Conservation (phyloP, 2,888 invertebrate species). For the Epirrhoe alternata region DNA sequence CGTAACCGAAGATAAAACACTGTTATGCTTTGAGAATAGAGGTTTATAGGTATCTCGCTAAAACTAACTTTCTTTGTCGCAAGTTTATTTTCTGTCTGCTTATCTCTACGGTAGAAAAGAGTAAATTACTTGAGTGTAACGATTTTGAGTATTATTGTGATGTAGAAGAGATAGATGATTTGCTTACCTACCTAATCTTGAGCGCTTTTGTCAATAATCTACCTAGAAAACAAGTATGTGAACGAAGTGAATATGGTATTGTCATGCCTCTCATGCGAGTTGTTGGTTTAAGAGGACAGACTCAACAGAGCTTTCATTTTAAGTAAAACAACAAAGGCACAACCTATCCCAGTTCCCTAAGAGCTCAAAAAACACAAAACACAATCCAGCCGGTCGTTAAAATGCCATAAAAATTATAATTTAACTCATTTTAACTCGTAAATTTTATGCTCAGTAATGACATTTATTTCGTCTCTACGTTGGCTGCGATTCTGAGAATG, state of each 20-base stretch:
- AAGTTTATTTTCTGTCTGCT: too few species aligned
- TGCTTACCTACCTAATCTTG: too few species aligned
- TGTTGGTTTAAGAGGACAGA: slow-evolving; percentile 8
- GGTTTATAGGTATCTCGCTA: too few species aligned
- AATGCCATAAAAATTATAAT: slow-evolving; percentile 61
- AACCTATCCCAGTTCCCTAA: slow-evolving; percentile 22
- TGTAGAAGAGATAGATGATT: too few species aligned
- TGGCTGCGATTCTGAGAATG: slow-evolving; percentile 57
- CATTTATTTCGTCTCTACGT: slow-evolving; percentile 53
- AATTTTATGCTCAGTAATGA: slow-evolving; percentile 63
- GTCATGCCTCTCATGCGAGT: not conserved
- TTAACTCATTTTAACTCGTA: slow-evolving; percentile 66
- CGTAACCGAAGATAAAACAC: not conserved
- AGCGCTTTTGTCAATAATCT: too few species aligned
- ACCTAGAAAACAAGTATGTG: too few species aligned
- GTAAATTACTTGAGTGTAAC: too few species aligned
- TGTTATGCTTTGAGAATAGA: too few species aligned
- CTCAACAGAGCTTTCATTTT: slow-evolving; percentile 22
- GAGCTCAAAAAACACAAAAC: slow-evolving; percentile 37
- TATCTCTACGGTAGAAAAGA: too few species aligned
- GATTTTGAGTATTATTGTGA: too few species aligned
- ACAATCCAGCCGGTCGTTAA: slow-evolving; percentile 47
- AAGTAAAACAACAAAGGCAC: slow-evolving; percentile 25
- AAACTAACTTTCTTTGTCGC: too few species aligned
- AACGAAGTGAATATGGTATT: too few species aligned